Evolutionary conservation across 2,113 vertebrate genomes (phyloP).

Genomic region (Tor tambroides): DNA sequence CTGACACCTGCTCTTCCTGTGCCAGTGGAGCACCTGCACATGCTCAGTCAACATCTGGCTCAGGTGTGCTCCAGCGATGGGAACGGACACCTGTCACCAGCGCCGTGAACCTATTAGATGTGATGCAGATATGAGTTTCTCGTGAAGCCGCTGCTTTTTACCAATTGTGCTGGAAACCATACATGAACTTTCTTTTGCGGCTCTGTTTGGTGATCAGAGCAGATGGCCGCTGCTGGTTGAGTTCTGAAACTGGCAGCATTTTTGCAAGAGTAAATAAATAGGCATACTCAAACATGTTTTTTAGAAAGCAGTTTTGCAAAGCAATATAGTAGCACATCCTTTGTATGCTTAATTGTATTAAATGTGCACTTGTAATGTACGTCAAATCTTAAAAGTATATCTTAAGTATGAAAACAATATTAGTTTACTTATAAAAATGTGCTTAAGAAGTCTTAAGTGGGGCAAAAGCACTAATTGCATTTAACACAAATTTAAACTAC

Average conservation of each 20-base stretch:
- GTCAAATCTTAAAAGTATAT: too few relatives aligned
- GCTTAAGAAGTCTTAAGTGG: too few relatives aligned
- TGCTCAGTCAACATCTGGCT: slow-evolving; percentile 33
- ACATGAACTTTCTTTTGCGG: neutral
- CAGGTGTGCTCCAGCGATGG: slow-evolving; percentile 25
- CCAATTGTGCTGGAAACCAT: neutral
- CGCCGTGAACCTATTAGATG: neutral
- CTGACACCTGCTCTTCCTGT: neutral
- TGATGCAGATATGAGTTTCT: neutral
- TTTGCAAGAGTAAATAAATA: too few relatives aligned
- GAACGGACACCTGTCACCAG: slow-evolving; percentile 34
- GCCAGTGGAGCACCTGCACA: neutral
- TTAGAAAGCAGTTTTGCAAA: too few relatives aligned
- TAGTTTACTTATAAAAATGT: too few relatives aligned
- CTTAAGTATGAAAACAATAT: too few relatives aligned
- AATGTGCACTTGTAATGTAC: too few relatives aligned
- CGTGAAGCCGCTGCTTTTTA: neutral
- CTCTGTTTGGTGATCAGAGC: neutral
- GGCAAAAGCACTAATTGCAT: neutral
- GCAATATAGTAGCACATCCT: too few relatives aligned
- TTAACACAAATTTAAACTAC: neutral
- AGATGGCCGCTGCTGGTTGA: neutral
- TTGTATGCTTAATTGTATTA: too few relatives aligned
- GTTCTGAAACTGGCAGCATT: neutral
- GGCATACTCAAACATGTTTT: too few relatives aligned